Base-by-base conservation (phyloP, 2,888 invertebrate species). In the Aporophyla lueneburgensis region DNA sequence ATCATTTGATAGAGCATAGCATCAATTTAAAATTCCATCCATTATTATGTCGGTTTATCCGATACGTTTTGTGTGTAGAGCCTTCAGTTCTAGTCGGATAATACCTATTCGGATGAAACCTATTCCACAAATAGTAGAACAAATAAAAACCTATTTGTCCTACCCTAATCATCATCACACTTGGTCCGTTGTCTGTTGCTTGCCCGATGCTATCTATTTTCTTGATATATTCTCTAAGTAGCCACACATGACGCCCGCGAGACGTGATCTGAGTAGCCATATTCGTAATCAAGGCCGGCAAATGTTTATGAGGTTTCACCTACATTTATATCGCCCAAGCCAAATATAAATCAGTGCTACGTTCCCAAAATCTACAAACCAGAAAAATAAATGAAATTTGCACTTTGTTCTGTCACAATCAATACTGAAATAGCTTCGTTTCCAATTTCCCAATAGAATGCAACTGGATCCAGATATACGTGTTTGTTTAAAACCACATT, bases 201-300 rank as follows among this genome's bases (percentile, higher is more conserved):
- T 14, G 46, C 21, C 61, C 51, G 21, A 19, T 70, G n/a, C 53
- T 12, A 65, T 79, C 51, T 12, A 69, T 75, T 40, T n/a, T 59
- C 53, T 6, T 63, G 58, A 79, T 72, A 72, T 76, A 71, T 67
- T 56, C 69, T 67, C 49, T 51, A 74, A 70, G 75, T 19, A 61
- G 63, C n/a, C 59, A 43, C 65, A 53, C 43, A 79, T 76, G 75
- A 72, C 54, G 58, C 67, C 58, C 70, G 54, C 51, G 62, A 67
- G 72, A 83, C 82, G 75, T 76, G 83, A 75, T 59, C 56, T 56
- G 71, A 61, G 69, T 70, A 67, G 3, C 24, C 78, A n/a, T 67
- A n/a, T 51, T 59, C 72, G 46, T 46, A 79, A 58, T 43, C 16
- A 43, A 75, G 53, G 49, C 51, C 58, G 19, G 56, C n/a, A 76